Conservation (phyloP, 2,888 invertebrate genomes). For the Zelleria hepariella region DNA sequence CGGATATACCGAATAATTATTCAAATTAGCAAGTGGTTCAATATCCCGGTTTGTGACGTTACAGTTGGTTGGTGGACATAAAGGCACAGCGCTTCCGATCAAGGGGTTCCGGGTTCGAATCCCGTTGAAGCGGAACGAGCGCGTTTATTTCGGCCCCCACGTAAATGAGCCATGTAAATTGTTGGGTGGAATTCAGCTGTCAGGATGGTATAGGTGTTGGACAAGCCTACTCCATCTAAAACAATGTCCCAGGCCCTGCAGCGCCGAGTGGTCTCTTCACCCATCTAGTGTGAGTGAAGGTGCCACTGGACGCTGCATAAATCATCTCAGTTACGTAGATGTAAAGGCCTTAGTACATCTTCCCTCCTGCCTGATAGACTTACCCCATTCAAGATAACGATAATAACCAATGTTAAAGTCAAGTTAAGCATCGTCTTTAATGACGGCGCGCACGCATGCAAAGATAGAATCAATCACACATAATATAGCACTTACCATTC, state of each 20-base stretch:
- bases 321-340: no score
- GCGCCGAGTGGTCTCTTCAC: no score
- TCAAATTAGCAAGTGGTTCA: background rate
- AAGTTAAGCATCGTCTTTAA: background rate
- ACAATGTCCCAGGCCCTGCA: no score
- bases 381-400: background rate
- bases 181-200: background rate
- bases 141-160: background rate
- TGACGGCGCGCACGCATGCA: background rate
- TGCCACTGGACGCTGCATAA: no score
- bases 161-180: background rate
- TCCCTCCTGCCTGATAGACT: background rate
- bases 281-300: no score
- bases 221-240: no score
- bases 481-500: conserved; percentile 47
- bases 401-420: background rate
- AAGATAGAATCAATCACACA: background rate
- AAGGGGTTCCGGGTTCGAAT: background rate
- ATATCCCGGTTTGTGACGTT: background rate
- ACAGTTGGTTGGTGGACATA: background rate
- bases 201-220: no score
- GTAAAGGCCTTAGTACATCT: no score
- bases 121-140: background rate
- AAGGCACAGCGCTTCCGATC: background rate
- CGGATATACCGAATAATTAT: no score